These are phyloP conservation scores for Leptinotarsa haldemani DNA, from an alignment of 2,888 invertebrate genomes.

Conservation along the genomic window DNA sequence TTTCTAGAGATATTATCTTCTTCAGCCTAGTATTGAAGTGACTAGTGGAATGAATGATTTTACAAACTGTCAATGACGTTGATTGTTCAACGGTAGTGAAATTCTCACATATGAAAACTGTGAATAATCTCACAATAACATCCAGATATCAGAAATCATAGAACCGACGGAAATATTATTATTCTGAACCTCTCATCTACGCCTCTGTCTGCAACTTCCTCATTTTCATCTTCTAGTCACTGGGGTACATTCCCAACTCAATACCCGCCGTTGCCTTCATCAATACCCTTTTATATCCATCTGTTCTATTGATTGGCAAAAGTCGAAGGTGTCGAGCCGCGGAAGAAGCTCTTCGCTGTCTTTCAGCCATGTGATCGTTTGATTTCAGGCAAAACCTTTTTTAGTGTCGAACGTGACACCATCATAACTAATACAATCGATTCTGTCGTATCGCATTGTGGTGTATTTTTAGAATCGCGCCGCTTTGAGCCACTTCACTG, in stretches of 20 bases:
- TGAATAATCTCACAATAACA: too few species aligned
- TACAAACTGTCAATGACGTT: too few species aligned
- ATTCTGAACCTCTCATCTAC: background rate
- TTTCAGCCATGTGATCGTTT: constrained; percentile 24
- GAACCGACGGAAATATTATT: too few species aligned
- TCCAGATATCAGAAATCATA: too few species aligned
- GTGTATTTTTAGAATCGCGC: background rate
- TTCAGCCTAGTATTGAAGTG: too few species aligned
- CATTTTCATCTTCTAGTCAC: background rate
- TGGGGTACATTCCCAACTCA: background rate
- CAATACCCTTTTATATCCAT: constrained; percentile 22
- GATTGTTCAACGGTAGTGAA: too few species aligned
- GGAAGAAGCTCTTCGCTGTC: background rate
- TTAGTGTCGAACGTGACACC: constrained; percentile 4
- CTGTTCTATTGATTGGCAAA: constrained; percentile 19
- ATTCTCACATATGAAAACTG: too few species aligned
- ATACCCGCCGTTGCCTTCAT: constrained; percentile 11
- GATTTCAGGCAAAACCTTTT: constrained; percentile 16
- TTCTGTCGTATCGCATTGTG: background rate
- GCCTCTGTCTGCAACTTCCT: background rate
- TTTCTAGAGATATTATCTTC: too few species aligned
- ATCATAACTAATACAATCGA: constrained; percentile 12
- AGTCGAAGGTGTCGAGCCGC: constrained; percentile 15
- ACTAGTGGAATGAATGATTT: too few species aligned
- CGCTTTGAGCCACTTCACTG: background rate